Percentiles rank a stretch among this genome's conserved stretches.
Conservation (phyloP, 2,888 invertebrate genomes). For the Lepas anatifera region DNA sequence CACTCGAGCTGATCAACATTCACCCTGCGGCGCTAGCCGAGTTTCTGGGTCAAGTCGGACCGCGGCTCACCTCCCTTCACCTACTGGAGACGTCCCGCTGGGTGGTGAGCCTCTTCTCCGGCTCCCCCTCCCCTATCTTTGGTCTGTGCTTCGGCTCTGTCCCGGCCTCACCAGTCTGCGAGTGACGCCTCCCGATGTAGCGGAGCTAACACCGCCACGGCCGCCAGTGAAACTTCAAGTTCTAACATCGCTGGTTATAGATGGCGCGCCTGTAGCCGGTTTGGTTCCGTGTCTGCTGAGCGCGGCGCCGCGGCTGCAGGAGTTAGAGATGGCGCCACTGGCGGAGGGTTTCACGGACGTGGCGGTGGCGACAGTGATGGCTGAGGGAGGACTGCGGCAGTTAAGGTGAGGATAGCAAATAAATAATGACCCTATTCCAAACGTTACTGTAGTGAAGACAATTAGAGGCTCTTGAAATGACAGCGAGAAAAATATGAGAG, state of each 20-base stretch:
- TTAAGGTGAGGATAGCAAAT: not conserved
- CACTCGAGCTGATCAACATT: not conserved
- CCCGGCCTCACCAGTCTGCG: not conserved
- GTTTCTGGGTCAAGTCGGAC: not conserved
- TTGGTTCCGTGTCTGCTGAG: not conserved
- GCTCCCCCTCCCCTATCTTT: not conserved
- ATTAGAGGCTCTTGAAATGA: no score
- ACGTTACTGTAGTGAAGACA: no score
- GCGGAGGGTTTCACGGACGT: not conserved
- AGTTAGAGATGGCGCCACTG: not conserved
- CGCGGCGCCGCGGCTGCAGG: not conserved
- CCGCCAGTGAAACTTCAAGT: not conserved
- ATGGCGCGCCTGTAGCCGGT: not conserved
- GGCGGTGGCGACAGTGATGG: not conserved
- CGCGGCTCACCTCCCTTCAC: not conserved
- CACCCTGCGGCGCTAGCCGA: constrained; percentile 1
- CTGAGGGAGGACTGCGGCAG: not conserved
- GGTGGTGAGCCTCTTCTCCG: not conserved
- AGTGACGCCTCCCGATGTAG: not conserved
- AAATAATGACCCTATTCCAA: no score
- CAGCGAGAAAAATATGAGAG: no score
- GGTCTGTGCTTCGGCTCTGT: not conserved
- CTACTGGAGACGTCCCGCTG: not conserved
- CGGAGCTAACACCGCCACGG: not conserved
- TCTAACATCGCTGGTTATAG: not conserved